Evolutionary conservation across 2,797 vertebrate species (phyloP).

Genomic region (Stomatorhinus walkeri): DNA sequence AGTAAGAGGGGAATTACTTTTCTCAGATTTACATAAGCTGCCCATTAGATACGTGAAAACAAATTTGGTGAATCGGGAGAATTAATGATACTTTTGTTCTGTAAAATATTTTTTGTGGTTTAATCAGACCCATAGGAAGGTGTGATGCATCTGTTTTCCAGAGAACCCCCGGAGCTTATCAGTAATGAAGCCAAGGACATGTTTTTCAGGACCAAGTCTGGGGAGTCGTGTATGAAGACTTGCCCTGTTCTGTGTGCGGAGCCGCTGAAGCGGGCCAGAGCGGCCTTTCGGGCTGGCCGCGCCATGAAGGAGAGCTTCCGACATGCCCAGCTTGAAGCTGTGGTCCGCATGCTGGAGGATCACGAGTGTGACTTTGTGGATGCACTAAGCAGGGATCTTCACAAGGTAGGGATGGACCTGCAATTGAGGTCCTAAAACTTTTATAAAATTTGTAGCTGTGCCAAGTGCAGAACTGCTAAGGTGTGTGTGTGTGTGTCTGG

Average conservation of each 20-base stretch:
- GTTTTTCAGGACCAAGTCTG: slow-evolving; percentile 51
- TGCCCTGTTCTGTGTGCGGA: slow-evolving; percentile 46
- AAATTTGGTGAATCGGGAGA: neutral
- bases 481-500: neutral
- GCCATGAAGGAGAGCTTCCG: slow-evolving; percentile 52
- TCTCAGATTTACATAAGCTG: neutral
- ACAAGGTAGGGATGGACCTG: slow-evolving; percentile 49
- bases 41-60: neutral
- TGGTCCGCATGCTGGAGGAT: slow-evolving; percentile 57
- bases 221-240: slow-evolving; percentile 48
- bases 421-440: neutral
- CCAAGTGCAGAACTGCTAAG: neutral
- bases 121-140: neutral
- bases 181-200: neutral
- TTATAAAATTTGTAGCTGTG: neutral
- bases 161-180: neutral
- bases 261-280: slow-evolving; percentile 51
- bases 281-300: slow-evolving; percentile 51
- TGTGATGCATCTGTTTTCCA: neutral
- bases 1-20: neutral
- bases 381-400: slow-evolving; percentile 58
- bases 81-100: neutral
- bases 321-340: slow-evolving; percentile 54
- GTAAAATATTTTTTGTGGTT: neutral
- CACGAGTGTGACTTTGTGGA: slow-evolving; percentile 65